Base-by-base conservation (phyloP, 2,113 vertebrate genomes). In the Octodon degus region DNA sequence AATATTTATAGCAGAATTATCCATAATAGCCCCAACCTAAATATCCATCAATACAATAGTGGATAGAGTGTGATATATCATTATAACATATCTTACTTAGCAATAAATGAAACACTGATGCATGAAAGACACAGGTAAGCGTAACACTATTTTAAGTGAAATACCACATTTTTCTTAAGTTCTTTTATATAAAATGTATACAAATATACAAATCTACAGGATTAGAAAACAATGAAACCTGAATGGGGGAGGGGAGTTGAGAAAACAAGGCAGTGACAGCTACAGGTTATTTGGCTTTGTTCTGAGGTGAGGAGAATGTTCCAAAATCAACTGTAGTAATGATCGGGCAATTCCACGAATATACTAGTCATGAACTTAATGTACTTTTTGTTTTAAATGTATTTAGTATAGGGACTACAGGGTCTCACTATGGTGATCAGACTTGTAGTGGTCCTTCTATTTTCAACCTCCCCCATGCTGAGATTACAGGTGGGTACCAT, bases 61-160 rank as follows among this genome's bases (percentile, higher is more conserved):
- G 22, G 25, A 84, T 84, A 95, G 62, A 84, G 76, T 74, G 53
- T 2, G 16, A 32, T 55, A 60, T 30, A 65, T 74, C 47, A 16
- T 30, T 25, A 17, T 63, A n/a, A 79, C 67, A 47, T 16, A 91
- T 87, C 91, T 72, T 81, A 91, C 16, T 55, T 65, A 72, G 19
- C 60, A 95, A 72, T 85, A 94, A 82, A 88, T 79, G 8, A 88
- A 88, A 85, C 70, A 76, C 40, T 40, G 30, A 94, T 53, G 8
- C n/a, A 37, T 50, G 24, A 93, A 58, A 77, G 20, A 91, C 43
- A 90, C 60, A 65, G 34, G 17, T 5, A 50, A 76, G 88, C 60
- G 43, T 53, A 24, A 68, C 10, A 67, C 68, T 32, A 72, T 47
- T 32, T 40, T 70, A 70, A 86, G 32, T 86, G 32, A 82, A 93